phyloP scores from a whole-genome alignment of 2,888 invertebrate species.

The Choristoneura rosaceana region DNA sequence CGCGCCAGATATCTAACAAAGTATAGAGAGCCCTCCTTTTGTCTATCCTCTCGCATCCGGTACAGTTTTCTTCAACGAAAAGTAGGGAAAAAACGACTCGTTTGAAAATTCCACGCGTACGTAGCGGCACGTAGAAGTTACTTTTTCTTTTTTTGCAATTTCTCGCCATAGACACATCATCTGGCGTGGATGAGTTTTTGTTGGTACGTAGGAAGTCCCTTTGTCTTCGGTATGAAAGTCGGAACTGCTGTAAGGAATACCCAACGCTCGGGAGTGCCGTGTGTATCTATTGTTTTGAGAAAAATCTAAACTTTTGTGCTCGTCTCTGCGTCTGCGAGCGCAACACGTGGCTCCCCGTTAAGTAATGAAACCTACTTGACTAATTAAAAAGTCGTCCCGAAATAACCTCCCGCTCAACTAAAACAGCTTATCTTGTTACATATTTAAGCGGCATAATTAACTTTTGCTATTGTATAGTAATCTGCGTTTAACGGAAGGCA shows the following conservation, averaged over 20 bases:
- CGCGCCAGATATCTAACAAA: slow-evolving; percentile 75
- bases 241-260: slow-evolving; percentile 82
- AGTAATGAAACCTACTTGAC: slow-evolving; percentile 74
- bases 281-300: slow-evolving; percentile 76
- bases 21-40: slow-evolving; percentile 73
- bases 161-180: slow-evolving; percentile 84
- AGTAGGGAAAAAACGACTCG: slow-evolving; percentile 73
- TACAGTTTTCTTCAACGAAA: slow-evolving; percentile 75
- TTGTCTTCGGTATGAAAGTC: slow-evolving; percentile 82
- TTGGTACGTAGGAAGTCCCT: slow-evolving; percentile 80
- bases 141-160: slow-evolving; percentile 77
- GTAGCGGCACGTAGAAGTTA: slow-evolving; percentile 63
- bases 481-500: slow-evolving; percentile 57
- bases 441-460: slow-evolving; percentile 55
- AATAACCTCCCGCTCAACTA: slow-evolving; percentile 64
- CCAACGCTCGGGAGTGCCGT: slow-evolving; percentile 64
- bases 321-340: slow-evolving; percentile 57
- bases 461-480: slow-evolving; percentile 63
- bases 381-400: slow-evolving; percentile 70
- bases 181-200: slow-evolving; percentile 84
- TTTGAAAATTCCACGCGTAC: slow-evolving; percentile 76
- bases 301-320: slow-evolving; percentile 76
- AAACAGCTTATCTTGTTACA: slow-evolving; percentile 62
- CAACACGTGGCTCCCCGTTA: slow-evolving; percentile 76
- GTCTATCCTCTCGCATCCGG: slow-evolving; percentile 78